These are phyloP conservation scores for Pandion haliaetus DNA, from an alignment of 2,113 vertebrate species.

Conservation along the genomic window DNA sequence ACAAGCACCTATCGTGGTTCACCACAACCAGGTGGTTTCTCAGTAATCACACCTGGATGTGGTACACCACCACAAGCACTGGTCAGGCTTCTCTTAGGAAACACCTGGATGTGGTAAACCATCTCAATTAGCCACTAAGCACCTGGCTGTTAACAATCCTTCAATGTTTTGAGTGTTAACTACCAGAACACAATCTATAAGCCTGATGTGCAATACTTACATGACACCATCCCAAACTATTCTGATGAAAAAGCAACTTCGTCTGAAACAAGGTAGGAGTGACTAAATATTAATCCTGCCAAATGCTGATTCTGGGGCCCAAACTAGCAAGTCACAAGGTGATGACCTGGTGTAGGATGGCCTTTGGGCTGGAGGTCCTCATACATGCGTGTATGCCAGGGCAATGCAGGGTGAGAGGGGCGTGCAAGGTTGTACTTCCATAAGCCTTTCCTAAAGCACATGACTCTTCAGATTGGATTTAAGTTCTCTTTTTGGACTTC, in stretches of 20 bases:
- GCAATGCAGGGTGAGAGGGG: background rate
- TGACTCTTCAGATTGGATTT: background rate
- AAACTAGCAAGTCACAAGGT: background rate
- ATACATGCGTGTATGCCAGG: rapidly evolving
- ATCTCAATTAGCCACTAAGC: too few relatives aligned
- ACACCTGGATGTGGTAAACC: too few relatives aligned
- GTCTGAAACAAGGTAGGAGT: background rate
- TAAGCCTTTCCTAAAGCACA: background rate
- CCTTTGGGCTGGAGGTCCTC: background rate
- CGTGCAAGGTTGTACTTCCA: background rate
- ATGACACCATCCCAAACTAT: background rate
- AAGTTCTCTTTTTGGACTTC: background rate
- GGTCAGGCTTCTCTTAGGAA: too few relatives aligned
- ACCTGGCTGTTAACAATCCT: too few relatives aligned
- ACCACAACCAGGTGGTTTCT: too few relatives aligned
- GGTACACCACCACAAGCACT: too few relatives aligned
- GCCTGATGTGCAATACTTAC: too few relatives aligned
- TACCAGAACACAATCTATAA: too few relatives aligned
- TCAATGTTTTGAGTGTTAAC: too few relatives aligned
- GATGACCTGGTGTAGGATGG: background rate
- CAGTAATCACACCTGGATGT: too few relatives aligned
- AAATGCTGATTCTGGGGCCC: background rate
- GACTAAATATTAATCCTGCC: background rate
- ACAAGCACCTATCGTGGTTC: too few relatives aligned
- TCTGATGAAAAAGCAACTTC: background rate